Percentiles rank a stretch among this genome's conserved stretches.
phyloP scores from a whole-genome alignment of 35 echinoderm and acorn worm species.

The Heliocidaris tuberculata region DNA sequence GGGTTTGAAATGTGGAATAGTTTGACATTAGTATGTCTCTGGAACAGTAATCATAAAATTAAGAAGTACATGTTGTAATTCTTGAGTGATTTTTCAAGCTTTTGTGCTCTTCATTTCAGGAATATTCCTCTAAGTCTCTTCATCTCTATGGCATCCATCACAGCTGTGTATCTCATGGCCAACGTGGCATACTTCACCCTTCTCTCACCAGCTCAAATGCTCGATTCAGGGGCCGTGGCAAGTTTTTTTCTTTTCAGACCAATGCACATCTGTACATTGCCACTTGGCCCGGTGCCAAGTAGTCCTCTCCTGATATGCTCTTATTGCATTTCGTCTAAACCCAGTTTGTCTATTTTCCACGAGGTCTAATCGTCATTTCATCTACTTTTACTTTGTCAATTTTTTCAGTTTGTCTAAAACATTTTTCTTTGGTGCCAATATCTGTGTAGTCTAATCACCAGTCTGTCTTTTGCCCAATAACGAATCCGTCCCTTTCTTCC shows the following conservation, averaged over 20 bases:
- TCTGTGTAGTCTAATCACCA: too few species aligned
- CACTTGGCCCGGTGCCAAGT: too few species aligned
- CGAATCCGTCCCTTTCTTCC: background rate
- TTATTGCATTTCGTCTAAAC: too few species aligned
- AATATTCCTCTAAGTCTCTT: constrained; percentile 72
- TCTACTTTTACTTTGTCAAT: too few species aligned
- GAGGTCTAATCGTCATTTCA: too few species aligned
- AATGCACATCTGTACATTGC: too few species aligned
- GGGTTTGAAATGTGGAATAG: background rate
- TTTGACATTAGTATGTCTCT: background rate
- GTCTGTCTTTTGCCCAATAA: too few species aligned
- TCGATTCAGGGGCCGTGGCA: constrained; percentile 68
- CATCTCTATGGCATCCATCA: constrained; percentile 61
- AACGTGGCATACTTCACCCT: constrained; percentile 80
- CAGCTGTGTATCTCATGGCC: constrained; percentile 62
- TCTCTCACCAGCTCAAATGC: constrained; percentile 60
- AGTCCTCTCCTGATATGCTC: too few species aligned
- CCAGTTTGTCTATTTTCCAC: too few species aligned
- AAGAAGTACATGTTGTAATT: background rate
- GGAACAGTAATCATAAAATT: background rate
- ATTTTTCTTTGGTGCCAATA: too few species aligned
- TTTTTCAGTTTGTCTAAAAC: too few species aligned
- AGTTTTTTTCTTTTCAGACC: background rate
- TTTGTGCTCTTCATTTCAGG: constrained; percentile 43
- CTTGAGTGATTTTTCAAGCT: background rate